phyloP scores from a whole-genome alignment of 2,888 invertebrate species.

The Pasiphila rectangulata region DNA sequence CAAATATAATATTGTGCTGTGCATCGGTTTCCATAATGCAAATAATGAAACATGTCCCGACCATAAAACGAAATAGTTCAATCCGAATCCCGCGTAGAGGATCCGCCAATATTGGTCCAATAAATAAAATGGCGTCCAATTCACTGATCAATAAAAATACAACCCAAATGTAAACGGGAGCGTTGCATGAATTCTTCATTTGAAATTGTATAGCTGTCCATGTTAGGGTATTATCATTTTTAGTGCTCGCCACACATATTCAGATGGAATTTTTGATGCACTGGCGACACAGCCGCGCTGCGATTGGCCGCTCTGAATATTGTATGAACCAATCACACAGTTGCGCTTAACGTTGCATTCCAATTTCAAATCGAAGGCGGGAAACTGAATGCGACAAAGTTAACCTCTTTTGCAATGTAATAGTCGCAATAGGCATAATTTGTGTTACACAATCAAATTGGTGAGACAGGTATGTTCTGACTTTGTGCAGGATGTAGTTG shows the following conservation, averaged over 20 bases:
- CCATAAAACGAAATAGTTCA: slow-evolving; percentile 40
- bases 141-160: slow-evolving; percentile 73
- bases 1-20: too few relatives aligned
- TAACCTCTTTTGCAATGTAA: slow-evolving; percentile 64
- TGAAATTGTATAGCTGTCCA: slow-evolving; percentile 76
- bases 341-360: slow-evolving; percentile 78
- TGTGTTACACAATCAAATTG: slow-evolving; percentile 63
- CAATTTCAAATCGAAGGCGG: slow-evolving; percentile 79
- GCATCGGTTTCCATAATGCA: slow-evolving; percentile 4
- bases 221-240: slow-evolving; percentile 81
- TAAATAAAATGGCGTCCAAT: slow-evolving; percentile 72
- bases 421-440: slow-evolving; percentile 57
- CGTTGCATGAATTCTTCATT: slow-evolving; percentile 78
- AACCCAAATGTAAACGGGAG: slow-evolving; percentile 70
- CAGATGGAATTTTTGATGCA: slow-evolving; percentile 83
- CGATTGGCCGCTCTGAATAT: slow-evolving; percentile 78
- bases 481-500: slow-evolving; percentile 29
- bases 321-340: slow-evolving; percentile 79
- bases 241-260: slow-evolving; percentile 80
- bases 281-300: slow-evolving; percentile 77
- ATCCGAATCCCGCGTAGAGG: slow-evolving; percentile 30
- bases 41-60: slow-evolving; percentile 23
- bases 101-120: slow-evolving; percentile 43
- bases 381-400: slow-evolving; percentile 65
- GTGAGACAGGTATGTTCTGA: slow-evolving; percentile 42